Base-by-base conservation (phyloP, 2,888 invertebrate genomes). In the Lacanobia wlatinum region DNA sequence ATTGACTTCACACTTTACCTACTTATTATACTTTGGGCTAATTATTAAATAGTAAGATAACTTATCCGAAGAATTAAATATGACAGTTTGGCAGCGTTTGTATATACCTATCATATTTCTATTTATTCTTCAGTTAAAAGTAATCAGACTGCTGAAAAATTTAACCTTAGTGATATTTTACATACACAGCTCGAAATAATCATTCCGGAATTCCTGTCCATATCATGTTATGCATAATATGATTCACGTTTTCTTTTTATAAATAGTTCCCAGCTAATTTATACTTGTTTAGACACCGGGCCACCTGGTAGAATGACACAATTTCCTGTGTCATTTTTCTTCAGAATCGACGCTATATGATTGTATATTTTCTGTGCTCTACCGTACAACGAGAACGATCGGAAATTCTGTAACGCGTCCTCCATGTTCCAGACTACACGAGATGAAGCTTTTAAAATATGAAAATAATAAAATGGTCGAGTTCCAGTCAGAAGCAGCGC, bases 361-460 rank as follows among this genome's bases (percentile, higher is more conserved):
- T 10, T 12, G 9, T 23, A 23, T 52, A 28, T 52, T 46, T 73
- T 59, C 21, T 56, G 48, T 21, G 40, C 5, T 14, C 1, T 40
- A 28, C 18, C 23, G 23, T 70, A 21, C 48, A 50, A 18, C 12
- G 12, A 9, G 61, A 66, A 67, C n/a, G n/a, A 53, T 67, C 14
- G 14, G 12, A 52, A 34, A 28, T 62, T 69, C 50, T 28, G 14
- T 28, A 43, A 52, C 59, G n/a, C 43, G 50, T 28, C 50, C 9
- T 58, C 38, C 48, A 12, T 53, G 53, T 50, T 28, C n/a, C 23
- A 6, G n/a, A 63, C 46, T 79, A 65, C 55, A 73, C 69, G 66
- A 74, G 50, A 56, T 46, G 40, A 74, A 56, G 52, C 80, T 66
- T 78, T 79, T 64, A 74, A 70, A 74, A 66, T 79, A 78, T 74